Percentiles rank a stretch among this genome's conserved stretches.
Evolutionary conservation across 2,888 invertebrate species (phyloP).

Genomic region (Malacosoma neustria): DNA sequence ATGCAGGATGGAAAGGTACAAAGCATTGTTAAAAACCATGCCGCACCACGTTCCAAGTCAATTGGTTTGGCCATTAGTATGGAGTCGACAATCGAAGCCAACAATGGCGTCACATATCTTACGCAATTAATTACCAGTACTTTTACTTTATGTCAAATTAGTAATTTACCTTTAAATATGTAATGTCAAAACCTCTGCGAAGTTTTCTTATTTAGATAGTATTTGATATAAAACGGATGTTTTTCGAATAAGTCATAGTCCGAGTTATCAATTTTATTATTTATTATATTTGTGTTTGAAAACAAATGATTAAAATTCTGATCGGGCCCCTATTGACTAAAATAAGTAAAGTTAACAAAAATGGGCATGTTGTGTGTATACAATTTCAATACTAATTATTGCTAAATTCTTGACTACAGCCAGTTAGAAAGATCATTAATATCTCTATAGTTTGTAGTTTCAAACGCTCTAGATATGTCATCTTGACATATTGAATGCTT

Average conservation of each 20-base stretch:
- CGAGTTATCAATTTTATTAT: too few relatives aligned
- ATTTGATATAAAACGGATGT: background rate
- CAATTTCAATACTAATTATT: too few relatives aligned
- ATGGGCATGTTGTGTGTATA: too few relatives aligned
- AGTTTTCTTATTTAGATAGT: background rate
- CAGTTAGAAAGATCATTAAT: conserved; percentile 29
- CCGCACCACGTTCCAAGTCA: background rate
- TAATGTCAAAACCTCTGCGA: background rate
- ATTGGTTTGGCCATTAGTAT: background rate
- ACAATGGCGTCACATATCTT: conserved; percentile 4
- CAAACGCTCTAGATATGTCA: conserved; percentile 20
- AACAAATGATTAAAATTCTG: too few relatives aligned
- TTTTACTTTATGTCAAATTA: conserved; percentile 8
- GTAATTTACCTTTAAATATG: background rate
- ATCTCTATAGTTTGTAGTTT: conserved; percentile 16
- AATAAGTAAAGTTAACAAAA: too few relatives aligned
- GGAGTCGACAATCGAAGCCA: background rate
- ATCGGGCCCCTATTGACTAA: too few relatives aligned
- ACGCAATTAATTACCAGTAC: conserved; percentile 14
- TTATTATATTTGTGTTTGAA: too few relatives aligned
- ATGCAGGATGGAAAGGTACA: conserved; percentile 13
- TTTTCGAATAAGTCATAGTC: background rate
- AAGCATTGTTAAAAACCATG: conserved; percentile 3
- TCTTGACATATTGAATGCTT: conserved; percentile 11
- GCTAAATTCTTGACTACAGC: too few relatives aligned